Conservation (phyloP, 2,113 vertebrate genomes). For the Alligator sinensis region DNA sequence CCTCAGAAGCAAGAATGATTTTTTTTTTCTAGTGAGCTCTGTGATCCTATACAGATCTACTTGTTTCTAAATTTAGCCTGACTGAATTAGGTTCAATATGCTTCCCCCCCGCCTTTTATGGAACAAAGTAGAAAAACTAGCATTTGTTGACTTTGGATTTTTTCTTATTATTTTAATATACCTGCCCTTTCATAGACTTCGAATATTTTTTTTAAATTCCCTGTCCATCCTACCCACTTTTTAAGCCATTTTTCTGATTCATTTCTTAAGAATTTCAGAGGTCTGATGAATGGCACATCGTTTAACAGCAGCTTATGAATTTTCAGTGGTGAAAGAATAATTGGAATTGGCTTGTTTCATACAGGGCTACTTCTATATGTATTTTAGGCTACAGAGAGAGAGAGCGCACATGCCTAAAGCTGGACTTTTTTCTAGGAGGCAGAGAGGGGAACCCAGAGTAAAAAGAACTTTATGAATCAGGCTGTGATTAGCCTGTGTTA, state of each 20-base stretch:
- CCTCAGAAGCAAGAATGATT: not conserved
- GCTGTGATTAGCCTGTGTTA: accelerated
- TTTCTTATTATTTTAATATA: not conserved
- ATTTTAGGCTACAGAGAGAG: too few relatives aligned
- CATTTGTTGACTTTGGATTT: not conserved
- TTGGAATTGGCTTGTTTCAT: not conserved
- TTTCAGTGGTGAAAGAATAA: not conserved
- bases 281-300: accelerated
- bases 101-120: not conserved
- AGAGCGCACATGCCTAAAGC: too few relatives aligned
- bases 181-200: not conserved
- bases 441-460: accelerated
- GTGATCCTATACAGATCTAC: not conserved
- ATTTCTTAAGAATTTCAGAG: not conserved
- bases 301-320: not conserved
- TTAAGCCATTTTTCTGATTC: not conserved
- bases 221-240: not conserved
- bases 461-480: not conserved
- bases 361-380: not conserved
- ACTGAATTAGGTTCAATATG: not conserved
- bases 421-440: not conserved
- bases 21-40: not conserved
- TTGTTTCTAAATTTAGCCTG: not conserved
- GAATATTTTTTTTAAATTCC: not conserved
- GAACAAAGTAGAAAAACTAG: not conserved